Evolutionary conservation across 1,140 invertebrate species (phyloP), one percentile per base, ranked within the genome.

Genomic region (Zophobas atratus): DNA sequence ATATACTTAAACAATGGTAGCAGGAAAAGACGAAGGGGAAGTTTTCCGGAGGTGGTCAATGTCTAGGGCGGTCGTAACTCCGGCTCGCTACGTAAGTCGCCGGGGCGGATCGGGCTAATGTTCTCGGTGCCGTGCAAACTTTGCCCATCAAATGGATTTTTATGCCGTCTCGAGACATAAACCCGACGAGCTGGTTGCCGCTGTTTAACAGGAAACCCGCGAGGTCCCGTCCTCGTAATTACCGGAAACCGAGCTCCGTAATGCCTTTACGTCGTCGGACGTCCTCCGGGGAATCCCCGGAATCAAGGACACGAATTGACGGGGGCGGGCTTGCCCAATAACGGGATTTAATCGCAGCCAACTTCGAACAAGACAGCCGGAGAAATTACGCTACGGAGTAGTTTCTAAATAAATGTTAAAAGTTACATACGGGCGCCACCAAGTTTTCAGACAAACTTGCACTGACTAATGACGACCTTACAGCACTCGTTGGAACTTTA

Each of bases 101-200:
- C 77, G 76, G 49, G 73, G 77, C 70, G 79, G 79, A 77, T 71
- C 77, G 73, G 70, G 76, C 74, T 80, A 80, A 80, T 80, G 79
- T 79, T 78, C 49, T 51, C 49, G 49, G 6, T 46, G 75, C 74
- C 75, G 70, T 74, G 56, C 74, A 80, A 80, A 80, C 70, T 80
- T 80, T 74, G 53, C 70, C 77, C 79, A 80, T 80, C 74, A 63
- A 78, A 79, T 76, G 76, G 77, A 79, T 78, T 80, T 80, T 80
- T 80, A 80, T 77, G 48, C 67, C 77, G 79, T 70, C 73, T 74
- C 71, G 79, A 78, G 76, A 70, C 79, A 78, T 80, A 80, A 80
- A 80, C 53, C 78, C 78, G 63, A 70, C 77, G 72, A 71, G 79
- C 73, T 78, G 70, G 77, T 36, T 76, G 77, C 70, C 74, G 60